Conservation (phyloP, 2,113 vertebrate genomes). For the Rhombomys opimus region DNA sequence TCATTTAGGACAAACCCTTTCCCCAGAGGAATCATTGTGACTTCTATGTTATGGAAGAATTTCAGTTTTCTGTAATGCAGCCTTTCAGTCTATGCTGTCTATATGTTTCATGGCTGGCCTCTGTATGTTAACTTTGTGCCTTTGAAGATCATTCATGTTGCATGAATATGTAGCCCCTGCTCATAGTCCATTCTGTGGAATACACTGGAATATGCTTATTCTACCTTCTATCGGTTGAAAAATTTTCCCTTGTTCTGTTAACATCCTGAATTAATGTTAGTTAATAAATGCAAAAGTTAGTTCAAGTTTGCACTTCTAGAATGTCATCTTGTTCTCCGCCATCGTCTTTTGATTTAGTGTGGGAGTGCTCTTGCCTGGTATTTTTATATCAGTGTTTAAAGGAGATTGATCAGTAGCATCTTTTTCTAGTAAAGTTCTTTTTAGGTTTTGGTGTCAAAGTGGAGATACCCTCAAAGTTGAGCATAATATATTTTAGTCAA, state of each 20-base stretch:
- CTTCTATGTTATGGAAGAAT: not conserved
- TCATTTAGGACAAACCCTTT: not conserved
- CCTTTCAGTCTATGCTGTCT: not conserved
- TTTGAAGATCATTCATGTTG: not conserved
- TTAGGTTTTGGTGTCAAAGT: not conserved
- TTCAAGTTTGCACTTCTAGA: not conserved
- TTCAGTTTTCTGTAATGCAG: not conserved
- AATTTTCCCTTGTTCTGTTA: not conserved
- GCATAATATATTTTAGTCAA: not conserved
- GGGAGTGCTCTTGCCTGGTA: not conserved
- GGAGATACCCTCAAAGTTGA: not conserved
- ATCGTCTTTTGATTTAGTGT: not conserved
- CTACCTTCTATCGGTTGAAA: not conserved
- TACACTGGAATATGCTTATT: slow-evolving; percentile 2
- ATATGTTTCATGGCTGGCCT: not conserved
- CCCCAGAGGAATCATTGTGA: not conserved
- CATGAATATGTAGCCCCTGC: not conserved
- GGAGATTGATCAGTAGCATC: not conserved
- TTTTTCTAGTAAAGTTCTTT: not conserved
- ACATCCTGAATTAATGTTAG: not conserved
- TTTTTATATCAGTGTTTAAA: not conserved
- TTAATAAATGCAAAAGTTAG: not conserved
- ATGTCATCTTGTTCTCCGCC: not conserved
- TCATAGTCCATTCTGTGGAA: not conserved
- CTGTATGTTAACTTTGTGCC: not conserved